Conservation (phyloP, 1,140 invertebrate species). For the Cotesia glomerata region DNA sequence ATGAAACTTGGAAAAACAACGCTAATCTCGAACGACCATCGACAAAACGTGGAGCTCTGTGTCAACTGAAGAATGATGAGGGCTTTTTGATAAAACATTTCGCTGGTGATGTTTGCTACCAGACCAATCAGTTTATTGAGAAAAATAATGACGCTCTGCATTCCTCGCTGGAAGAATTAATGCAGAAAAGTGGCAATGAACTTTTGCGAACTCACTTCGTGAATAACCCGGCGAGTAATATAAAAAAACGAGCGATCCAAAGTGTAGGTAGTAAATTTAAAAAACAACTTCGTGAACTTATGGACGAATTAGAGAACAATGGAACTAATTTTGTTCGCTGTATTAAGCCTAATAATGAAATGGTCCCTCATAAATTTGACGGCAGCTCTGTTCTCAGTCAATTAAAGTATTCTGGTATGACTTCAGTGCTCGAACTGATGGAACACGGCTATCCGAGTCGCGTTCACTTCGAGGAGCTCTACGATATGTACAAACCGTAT, state of each 20-base stretch:
- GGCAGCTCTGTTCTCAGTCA: conserved; percentile 90
- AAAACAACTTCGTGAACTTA: conserved; percentile 84
- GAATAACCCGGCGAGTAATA: conserved; percentile 65
- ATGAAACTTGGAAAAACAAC: conserved; percentile 79
- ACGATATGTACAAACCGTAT: conserved; percentile 87
- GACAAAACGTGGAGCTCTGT: conserved; percentile 88
- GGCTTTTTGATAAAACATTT: conserved; percentile 97
- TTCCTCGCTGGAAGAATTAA: conserved; percentile 88
- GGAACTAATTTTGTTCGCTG: conserved; percentile 97
- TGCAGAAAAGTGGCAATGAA: conserved; percentile 85
- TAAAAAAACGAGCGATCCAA: conserved; percentile 89
- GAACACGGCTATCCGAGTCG: conserved; percentile 93
- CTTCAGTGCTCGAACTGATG: conserved; percentile 94
- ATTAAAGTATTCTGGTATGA: conserved; percentile 94
- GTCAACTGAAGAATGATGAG: conserved; percentile 93
- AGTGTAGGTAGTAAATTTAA: conserved; percentile 97
- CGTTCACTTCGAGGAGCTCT: conserved; percentile 87
- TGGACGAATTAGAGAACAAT: conserved; percentile 91
- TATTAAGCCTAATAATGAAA: conserved; percentile 96
- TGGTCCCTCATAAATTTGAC: conserved; percentile 89
- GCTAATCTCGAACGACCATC: conserved; percentile 89
- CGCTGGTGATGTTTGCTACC: conserved; percentile 97
- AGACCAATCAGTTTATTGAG: conserved; percentile 93
- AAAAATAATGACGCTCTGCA: conserved; percentile 99
- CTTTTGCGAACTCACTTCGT: conserved; percentile 83